phyloP scores from a whole-genome alignment of 2,888 invertebrate genomes.

The Erannis defoliaria region DNA sequence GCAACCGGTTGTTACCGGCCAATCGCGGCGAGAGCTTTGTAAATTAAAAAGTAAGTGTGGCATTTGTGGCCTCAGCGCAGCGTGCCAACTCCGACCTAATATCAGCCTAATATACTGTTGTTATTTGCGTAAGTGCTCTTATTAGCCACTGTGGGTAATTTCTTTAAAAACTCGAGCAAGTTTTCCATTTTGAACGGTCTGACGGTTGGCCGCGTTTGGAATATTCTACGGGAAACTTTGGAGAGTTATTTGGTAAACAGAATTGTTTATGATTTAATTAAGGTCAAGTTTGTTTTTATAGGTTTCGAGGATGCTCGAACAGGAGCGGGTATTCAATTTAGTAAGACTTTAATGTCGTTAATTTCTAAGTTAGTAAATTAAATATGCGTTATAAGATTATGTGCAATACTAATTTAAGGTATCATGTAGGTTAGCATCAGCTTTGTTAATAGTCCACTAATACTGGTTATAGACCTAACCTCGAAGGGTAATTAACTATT shows the following conservation, averaged over 20 bases:
- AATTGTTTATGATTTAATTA: conserved; percentile 50
- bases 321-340: conserved; percentile 30
- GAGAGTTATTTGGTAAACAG: conserved; percentile 47
- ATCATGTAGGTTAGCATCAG: too few species aligned
- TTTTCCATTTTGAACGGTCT: conserved; percentile 43
- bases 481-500: too few species aligned
- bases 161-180: conserved; percentile 56
- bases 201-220: conserved; percentile 27
- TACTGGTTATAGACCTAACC: too few species aligned
- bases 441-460: too few species aligned
- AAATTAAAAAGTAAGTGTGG: conserved; percentile 71
- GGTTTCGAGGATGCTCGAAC: conserved; percentile 40
- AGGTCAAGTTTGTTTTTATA: conserved; percentile 50
- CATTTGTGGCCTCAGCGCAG: conserved; percentile 59
- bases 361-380: background rate
- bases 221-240: conserved; percentile 43
- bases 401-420: too few species aligned
- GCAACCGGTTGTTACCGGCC: conserved; percentile 54
- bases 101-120: conserved; percentile 56
- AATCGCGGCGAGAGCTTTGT: conserved; percentile 73
- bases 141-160: conserved; percentile 58
- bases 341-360: background rate
- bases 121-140: conserved; percentile 66
- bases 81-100: conserved; percentile 45
- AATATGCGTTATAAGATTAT: background rate